Evolutionary conservation across 2,797 vertebrate species (phyloP).

Genomic region (Rallus crepitans): DNA sequence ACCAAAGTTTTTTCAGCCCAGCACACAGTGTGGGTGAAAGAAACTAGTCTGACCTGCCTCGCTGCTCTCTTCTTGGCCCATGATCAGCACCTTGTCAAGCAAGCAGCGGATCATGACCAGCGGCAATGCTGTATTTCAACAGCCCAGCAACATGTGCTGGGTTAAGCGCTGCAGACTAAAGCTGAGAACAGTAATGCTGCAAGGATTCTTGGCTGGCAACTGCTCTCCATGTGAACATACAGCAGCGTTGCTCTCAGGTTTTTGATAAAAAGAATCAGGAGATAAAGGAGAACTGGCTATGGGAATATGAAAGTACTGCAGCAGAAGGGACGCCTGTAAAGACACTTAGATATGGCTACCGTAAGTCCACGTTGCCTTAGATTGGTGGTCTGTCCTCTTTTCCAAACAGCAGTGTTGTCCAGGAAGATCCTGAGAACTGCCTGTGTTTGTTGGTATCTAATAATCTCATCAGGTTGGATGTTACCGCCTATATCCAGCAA

Average conservation of each 20-base stretch:
- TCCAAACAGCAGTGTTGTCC: not conserved
- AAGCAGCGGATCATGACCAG: not conserved
- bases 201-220: not conserved
- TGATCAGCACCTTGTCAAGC: not conserved
- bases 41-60: constrained; percentile 51
- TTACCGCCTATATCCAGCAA: not conserved
- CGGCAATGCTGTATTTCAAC: constrained; percentile 20
- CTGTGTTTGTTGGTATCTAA: not conserved
- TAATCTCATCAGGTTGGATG: not conserved
- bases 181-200: not conserved
- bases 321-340: not conserved
- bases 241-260: not conserved
- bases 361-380: not conserved
- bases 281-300: not conserved
- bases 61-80: constrained; percentile 16
- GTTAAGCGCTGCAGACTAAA: not conserved
- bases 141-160: not conserved
- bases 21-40: not conserved
- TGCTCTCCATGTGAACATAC: not conserved
- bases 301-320: not conserved
- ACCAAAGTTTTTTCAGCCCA: not conserved
- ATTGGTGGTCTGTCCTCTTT: not conserved
- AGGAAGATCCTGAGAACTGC: not conserved
- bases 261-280: not conserved
- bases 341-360: not conserved